Evolutionary conservation across 2,888 invertebrate species (phyloP), one percentile per base, ranked within the genome.

Genomic region (Eueremaeus valkanovi): DNA sequence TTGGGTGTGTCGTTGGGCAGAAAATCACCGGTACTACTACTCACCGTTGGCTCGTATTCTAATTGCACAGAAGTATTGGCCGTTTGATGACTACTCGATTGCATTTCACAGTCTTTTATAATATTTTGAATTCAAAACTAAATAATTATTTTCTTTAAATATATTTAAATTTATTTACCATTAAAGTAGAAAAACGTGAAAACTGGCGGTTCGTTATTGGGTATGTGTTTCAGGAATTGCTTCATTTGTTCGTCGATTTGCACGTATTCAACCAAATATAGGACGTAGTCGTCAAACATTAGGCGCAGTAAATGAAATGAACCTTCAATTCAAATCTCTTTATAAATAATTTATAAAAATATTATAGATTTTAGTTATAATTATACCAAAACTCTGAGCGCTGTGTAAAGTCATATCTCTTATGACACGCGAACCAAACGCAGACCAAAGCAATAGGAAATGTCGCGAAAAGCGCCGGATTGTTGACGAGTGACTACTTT

Each of bases 361-460:
- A 63, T 27, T n/a, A 66, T 31, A n/a, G n/a, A 31, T 16, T n/a
- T n/a, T n/a, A n/a, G n/a, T n/a, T n/a, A n/a, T n/a, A n/a, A n/a
- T n/a, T n/a, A n/a, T 78, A 85, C 85, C 85, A 77, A 85, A 85
- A 77, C 84, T 85, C 0, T 84, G 84, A 1, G 85, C 83, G 73
- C 84, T 84, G 79, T 85, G 85, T 8, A 85, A 79, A 0, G 85
- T 85, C 84, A 85, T 83, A 77, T 85, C 85, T n/a, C 85, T 76
- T 27, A 85, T 84, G 31, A 85, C 81, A 13, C 84, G 78, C 3
- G 85, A 84, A 5, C 84, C 84, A 77, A 85, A 84, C 72, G 83
- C 83, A 3, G 84, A 84, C 85, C 85, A 85, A 81, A 83, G 82
- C 51, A 85, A 80, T 27, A 85, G 81, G 77, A 85, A 85, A 77